These are phyloP conservation scores for Myotis planiceps DNA, from an alignment of 2,797 vertebrate genomes.

Conservation along the genomic window DNA sequence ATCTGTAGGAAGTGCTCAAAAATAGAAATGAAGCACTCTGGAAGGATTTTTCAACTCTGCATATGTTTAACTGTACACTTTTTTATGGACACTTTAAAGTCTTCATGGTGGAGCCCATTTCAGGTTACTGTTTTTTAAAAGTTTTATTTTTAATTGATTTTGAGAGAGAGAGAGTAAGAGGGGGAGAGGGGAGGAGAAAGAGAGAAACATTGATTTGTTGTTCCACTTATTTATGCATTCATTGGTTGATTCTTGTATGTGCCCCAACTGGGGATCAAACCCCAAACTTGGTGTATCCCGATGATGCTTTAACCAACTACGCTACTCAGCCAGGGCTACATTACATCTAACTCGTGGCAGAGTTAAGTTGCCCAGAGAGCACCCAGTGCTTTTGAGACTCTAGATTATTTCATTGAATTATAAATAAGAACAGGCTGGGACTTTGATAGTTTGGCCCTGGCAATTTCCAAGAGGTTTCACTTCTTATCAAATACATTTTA, in stretches of 20 bases:
- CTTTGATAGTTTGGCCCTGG: neutral
- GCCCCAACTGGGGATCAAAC: neutral
- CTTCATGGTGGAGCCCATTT: neutral
- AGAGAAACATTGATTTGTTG: neutral
- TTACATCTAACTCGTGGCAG: neutral
- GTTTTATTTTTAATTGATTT: neutral
- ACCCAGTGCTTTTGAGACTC: neutral
- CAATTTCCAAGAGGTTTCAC: slow-evolving; percentile 27
- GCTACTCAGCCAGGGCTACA: neutral
- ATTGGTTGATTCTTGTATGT: neutral
- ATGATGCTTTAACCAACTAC: neutral
- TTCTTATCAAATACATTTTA: slow-evolving; percentile 35
- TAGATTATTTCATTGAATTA: neutral
- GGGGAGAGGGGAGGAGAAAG: neutral
- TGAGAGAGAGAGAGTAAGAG: neutral
- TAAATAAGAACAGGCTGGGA: neutral
- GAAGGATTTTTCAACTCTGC: neutral
- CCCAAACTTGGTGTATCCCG: neutral
- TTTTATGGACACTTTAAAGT: neutral
- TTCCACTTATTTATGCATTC: neutral
- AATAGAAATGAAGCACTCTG: neutral
- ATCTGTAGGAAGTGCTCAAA: neutral
- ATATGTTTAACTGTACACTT: neutral
- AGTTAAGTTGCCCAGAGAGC: neutral
- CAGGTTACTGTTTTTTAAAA: neutral